Evolutionary conservation across 2,797 vertebrate species (phyloP).

Genomic region (Triplophysa yarkandensis): DNA sequence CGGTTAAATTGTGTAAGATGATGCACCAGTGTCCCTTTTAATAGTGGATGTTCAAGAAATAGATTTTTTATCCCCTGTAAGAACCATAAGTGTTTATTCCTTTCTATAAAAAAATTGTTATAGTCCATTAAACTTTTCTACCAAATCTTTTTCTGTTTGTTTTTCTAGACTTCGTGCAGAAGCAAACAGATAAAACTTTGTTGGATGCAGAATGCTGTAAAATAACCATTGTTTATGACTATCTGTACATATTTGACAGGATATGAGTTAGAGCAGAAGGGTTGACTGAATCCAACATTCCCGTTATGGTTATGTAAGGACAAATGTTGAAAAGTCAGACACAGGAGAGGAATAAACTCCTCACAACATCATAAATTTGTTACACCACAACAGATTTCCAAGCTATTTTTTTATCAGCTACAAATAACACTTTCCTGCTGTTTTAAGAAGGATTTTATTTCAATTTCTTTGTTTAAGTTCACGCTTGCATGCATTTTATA

Average conservation of each 20-base stretch:
- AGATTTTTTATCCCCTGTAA: no score
- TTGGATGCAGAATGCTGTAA: background rate
- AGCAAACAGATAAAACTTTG: background rate
- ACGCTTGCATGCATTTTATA: background rate
- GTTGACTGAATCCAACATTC: conserved; percentile 7
- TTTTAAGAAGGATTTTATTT: background rate
- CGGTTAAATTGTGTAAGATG: no score
- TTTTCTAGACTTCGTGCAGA: no score
- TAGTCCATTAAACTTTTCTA: background rate
- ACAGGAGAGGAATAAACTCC: conserved; percentile 22
- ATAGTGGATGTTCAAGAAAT: no score
- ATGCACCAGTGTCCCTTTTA: no score
- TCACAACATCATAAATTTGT: conserved; percentile 24
- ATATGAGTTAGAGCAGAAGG: background rate
- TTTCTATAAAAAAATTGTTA: background rate
- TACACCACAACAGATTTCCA: conserved; percentile 9
- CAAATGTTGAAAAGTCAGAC: conserved; percentile 16
- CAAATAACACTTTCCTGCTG: background rate
- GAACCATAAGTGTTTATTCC: no score
- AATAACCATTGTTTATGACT: background rate
- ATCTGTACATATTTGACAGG: background rate
- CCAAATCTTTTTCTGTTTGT: background rate
- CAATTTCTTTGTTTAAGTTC: background rate
- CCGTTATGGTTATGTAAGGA: conserved; percentile 21
- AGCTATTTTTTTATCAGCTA: conserved; percentile 26